phyloP scores from a whole-genome alignment of 1,140 invertebrate species.

The Schlechtendalia chinensis region DNA sequence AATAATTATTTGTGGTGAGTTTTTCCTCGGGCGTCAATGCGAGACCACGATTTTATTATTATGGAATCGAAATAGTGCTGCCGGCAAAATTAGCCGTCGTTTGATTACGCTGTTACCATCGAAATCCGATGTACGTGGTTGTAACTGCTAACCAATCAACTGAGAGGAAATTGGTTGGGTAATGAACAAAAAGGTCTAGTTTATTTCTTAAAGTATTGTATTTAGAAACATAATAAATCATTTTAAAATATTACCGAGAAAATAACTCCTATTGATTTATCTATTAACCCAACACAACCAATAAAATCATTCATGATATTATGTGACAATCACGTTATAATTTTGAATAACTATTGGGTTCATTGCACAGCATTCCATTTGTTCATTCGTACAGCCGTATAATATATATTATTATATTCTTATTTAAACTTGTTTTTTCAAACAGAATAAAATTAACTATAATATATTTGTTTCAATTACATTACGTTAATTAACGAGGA shows the following conservation, averaged over 20 bases:
- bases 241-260: background rate
- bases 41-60: background rate
- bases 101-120: background rate
- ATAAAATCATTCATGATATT: background rate
- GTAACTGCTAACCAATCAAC: background rate
- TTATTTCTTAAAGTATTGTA: background rate
- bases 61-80: background rate
- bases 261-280: background rate
- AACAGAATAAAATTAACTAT: constrained; percentile 1
- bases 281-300: background rate
- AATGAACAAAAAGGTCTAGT: background rate
- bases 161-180: background rate
- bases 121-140: background rate
- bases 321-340: background rate
- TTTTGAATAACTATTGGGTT: background rate
- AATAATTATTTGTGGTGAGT: background rate
- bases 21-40: too few species aligned
- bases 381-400: too few species aligned
- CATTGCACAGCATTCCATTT: background rate
- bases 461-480: background rate
- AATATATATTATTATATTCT: background rate
- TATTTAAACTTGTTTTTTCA: background rate
- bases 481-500: background rate
- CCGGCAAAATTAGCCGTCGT: background rate
- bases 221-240: background rate